These are phyloP conservation scores for Argynnis bischoffii DNA, from an alignment of 2,888 invertebrate genomes.

Conservation along the genomic window DNA sequence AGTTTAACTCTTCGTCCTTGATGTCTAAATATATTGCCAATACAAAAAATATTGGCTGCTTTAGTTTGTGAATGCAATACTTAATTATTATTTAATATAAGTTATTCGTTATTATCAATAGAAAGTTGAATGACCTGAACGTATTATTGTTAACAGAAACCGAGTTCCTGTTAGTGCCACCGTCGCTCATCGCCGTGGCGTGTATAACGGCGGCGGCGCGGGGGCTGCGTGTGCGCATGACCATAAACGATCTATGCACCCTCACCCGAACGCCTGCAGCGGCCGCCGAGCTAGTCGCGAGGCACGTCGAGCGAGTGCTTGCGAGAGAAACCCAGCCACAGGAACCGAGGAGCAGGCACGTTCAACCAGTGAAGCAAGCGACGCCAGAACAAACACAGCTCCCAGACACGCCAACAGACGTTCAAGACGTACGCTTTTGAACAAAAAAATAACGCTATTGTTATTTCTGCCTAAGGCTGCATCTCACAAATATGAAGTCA, in stretches of 20 bases:
- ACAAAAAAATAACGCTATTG: slow-evolving; percentile 12
- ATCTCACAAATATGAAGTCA: slow-evolving; percentile 44
- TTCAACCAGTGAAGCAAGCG: slow-evolving; percentile 60
- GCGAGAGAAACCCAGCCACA: slow-evolving; percentile 81
- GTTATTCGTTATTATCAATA: neutral
- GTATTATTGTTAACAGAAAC: slow-evolving; percentile 82
- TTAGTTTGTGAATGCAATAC: neutral
- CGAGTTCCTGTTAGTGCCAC: slow-evolving; percentile 86
- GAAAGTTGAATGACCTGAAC: slow-evolving; percentile 24
- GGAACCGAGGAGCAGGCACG: slow-evolving; percentile 61
- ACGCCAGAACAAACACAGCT: slow-evolving; percentile 65
- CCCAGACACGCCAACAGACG: slow-evolving; percentile 85
- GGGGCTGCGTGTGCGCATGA: slow-evolving; percentile 79
- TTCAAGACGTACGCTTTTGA: slow-evolving; percentile 84
- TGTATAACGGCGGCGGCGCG: slow-evolving; percentile 87
- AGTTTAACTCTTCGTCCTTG: neutral
- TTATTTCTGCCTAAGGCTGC: slow-evolving; percentile 19
- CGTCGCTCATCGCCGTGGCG: slow-evolving; percentile 87
- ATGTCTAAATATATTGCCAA: neutral
- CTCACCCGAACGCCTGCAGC: slow-evolving; percentile 76
- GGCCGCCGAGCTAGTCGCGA: slow-evolving; percentile 79
- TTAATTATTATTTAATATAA: neutral
- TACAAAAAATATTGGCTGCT: neutral
- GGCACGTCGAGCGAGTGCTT: slow-evolving; percentile 83
- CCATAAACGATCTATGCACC: slow-evolving; percentile 68